Evolutionary conservation across 2,888 invertebrate species (phyloP), one percentile per base, ranked within the genome.

Genomic region (Caenorhabditis sp.): DNA sequence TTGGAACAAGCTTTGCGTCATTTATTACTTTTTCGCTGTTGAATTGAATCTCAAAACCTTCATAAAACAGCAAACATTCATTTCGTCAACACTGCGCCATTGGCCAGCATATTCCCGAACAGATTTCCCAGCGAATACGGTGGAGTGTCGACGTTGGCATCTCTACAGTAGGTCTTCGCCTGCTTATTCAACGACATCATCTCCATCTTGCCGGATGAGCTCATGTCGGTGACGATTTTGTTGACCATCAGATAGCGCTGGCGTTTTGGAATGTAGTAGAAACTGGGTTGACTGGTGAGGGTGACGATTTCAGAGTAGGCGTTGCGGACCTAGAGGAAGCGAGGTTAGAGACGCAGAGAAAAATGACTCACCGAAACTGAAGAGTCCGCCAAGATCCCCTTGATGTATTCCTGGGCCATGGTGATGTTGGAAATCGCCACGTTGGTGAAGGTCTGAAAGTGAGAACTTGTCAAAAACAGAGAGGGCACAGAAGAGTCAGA

Each of bases 121-220:
- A 82, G 51, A 26, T 82, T 82, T 10, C 82, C 82, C 16, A 82
- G 35, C 8, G 72, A 41, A 19, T 82, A 82, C 26, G 82, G 82
- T 49, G 82, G 82, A 31, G 75, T 82, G n/a, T 82, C 82, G 3
- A 82, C 82, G 49, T 82, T 82, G 5, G 76, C 28, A 31, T 51
- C 35, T 38, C 49, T n/a, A 54, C 82, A 82, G 19, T 59, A 81
- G 1, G 38, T 35, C 47, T 81, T 75, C 10, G 66, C 70, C n/a
- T 70, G 51, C 16, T 47, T 61, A 54, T 73, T 81, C 56, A 81
- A 24, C 10, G 69, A 51, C 54, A 61, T 22, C 24, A 77, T 61
- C 41, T 77, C 77, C 12, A n/a, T 24, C 24, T 69, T 41, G 26
- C 54, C 69, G 1, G 61, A 19, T n/a, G 51, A 14, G 7, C 61